phyloP scores from a whole-genome alignment of 2,113 vertebrate genomes.

The Sebastes schlegelii region DNA sequence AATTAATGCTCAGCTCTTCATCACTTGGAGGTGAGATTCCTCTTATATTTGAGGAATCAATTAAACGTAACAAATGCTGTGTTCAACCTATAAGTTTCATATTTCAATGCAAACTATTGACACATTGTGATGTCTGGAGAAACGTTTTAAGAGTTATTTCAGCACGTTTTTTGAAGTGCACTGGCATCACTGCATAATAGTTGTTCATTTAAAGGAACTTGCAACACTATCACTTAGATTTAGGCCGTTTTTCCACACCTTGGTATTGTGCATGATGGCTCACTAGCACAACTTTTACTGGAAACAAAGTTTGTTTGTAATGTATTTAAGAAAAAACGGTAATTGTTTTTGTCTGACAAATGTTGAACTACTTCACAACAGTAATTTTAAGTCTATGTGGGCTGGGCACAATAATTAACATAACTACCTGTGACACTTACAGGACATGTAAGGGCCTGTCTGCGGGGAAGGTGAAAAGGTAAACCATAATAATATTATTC shows the following conservation, averaged over 20 bases:
- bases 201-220: background rate
- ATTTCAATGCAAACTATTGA: background rate
- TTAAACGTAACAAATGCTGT: background rate
- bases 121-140: background rate
- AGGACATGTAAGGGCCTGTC: too few species aligned
- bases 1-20: background rate
- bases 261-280: background rate
- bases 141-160: background rate
- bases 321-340: too few species aligned
- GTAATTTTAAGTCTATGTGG: background rate
- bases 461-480: conserved; percentile 5
- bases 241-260: background rate
- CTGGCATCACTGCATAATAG: background rate
- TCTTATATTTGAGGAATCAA: background rate
- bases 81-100: background rate
- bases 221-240: background rate
- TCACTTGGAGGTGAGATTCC: background rate
- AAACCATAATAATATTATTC: background rate
- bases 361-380: background rate
- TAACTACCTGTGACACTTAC: background rate
- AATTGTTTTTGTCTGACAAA: background rate
- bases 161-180: background rate
- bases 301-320: background rate
- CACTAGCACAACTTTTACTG: background rate
- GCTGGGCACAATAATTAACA: background rate